Percentiles rank a stretch among this genome's conserved stretches.
Conservation (phyloP, 2,888 invertebrate genomes). For the Blastobasis adustella region DNA sequence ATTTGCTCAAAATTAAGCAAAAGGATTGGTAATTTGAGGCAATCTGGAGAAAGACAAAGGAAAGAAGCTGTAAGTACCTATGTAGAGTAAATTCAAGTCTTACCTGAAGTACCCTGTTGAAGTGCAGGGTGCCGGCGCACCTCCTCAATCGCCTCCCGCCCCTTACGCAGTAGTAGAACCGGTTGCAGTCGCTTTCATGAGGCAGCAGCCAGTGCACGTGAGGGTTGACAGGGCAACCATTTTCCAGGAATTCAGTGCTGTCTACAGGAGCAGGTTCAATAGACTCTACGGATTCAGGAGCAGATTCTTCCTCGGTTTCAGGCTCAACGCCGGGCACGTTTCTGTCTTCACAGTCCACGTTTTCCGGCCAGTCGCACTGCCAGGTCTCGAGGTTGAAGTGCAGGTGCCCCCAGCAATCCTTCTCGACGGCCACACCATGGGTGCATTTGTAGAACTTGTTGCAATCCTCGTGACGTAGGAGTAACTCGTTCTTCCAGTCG, state of each 20-base stretch:
- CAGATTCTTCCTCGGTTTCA: slow-evolving; percentile 1
- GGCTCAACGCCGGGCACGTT: slow-evolving; percentile 25
- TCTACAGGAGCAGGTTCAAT: too few relatives aligned
- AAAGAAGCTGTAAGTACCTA: too few relatives aligned
- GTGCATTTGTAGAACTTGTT: slow-evolving; percentile 80
- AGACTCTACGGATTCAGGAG: too few relatives aligned
- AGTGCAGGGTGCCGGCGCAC: slow-evolving; percentile 36
- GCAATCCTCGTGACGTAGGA: slow-evolving; percentile 74
- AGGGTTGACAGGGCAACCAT: slow-evolving; percentile 52
- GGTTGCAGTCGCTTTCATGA: slow-evolving; percentile 35
- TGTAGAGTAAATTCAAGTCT: slow-evolving; percentile 2
- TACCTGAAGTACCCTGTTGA: slow-evolving; percentile 44
- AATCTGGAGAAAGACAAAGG: too few relatives aligned
- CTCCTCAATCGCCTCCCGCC: slow-evolving; percentile 31
- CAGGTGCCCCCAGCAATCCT: slow-evolving; percentile 70
- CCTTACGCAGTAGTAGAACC: slow-evolving; percentile 56
- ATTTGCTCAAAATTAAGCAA: too few relatives aligned
- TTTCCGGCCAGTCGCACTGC: slow-evolving; percentile 77
- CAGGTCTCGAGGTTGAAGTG: slow-evolving; percentile 69
- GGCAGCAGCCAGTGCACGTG: slow-evolving; percentile 49
- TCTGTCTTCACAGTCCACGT: slow-evolving; percentile 75
- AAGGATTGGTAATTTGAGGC: too few relatives aligned
- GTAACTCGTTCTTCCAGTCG: slow-evolving; percentile 56
- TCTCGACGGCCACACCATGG: slow-evolving; percentile 75
- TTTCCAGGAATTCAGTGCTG: slow-evolving; percentile 27